These are phyloP conservation scores for Felis chaus DNA, from an alignment of 2,113 vertebrate species.

Conservation along the genomic window DNA sequence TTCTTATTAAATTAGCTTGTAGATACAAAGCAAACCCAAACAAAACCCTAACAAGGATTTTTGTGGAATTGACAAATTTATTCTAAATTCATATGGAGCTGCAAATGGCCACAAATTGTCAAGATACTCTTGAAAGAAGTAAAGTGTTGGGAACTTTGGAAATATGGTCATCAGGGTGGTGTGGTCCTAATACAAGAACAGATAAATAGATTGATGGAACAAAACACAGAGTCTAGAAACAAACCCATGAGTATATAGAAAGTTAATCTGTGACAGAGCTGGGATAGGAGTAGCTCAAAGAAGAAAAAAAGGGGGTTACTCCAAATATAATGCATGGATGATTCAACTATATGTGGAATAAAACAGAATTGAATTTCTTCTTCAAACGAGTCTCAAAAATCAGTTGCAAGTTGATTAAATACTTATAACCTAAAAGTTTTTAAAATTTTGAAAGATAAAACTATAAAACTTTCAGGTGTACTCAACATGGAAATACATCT, in stretches of 20 bases:
- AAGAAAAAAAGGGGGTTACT: not conserved
- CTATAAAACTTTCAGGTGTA: not conserved
- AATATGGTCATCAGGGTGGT: not conserved
- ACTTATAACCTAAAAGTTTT: not conserved
- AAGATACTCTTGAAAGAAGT: not conserved
- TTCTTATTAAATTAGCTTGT: not conserved
- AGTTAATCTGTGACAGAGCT: not conserved
- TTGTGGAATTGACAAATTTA: not conserved
- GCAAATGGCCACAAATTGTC: not conserved
- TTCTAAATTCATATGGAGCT: not conserved
- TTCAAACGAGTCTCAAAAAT: not conserved
- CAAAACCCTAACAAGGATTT: not conserved
- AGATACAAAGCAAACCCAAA: not conserved
- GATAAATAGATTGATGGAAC: not conserved
- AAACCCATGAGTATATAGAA: not conserved
- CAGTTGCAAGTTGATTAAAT: not conserved
- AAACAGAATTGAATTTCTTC: not conserved
- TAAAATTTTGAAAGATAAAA: not conserved
- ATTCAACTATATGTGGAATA: not conserved
- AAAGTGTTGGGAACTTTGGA: not conserved
- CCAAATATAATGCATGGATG: not conserved
- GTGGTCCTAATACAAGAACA: not conserved
- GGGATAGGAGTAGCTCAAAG: not conserved
- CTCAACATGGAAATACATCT: not conserved
- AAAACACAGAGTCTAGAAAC: not conserved